Conservation (phyloP, 2,113 vertebrate species). For the Potamarius usumacintae region DNA sequence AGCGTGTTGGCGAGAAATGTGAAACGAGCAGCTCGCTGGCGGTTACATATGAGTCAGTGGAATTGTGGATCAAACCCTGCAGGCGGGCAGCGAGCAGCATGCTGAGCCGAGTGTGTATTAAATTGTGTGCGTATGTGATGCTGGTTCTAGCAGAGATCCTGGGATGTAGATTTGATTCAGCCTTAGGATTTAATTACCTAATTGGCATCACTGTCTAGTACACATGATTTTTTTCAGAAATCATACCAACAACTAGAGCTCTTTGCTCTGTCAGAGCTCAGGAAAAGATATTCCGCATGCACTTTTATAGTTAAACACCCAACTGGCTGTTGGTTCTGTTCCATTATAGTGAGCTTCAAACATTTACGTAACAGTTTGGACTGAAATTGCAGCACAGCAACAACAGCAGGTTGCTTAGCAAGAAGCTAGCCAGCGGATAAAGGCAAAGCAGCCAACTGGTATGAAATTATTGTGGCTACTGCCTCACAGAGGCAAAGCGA, state of each 20-base stretch:
- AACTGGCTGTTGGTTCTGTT: neutral
- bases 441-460: too few relatives aligned
- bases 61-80: neutral
- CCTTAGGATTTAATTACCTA: conserved; percentile 1
- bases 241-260: neutral
- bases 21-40: neutral
- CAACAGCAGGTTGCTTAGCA: neutral
- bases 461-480: too few relatives aligned
- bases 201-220: conserved; percentile 18
- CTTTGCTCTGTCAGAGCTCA: neutral
- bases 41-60: conserved; percentile 9
- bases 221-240: neutral
- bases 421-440: neutral
- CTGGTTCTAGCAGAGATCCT: conserved; percentile 2
- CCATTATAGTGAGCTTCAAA: neutral
- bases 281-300: neutral
- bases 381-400: neutral
- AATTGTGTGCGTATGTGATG: neutral
- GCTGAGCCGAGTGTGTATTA: conserved; percentile 3
- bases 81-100: neutral
- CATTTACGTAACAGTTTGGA: neutral
- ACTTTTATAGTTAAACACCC: neutral
- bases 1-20: neutral
- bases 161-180: neutral
- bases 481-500: too few relatives aligned